Base-by-base conservation (phyloP, 2,113 vertebrate species). In the Tichodroma muraria region DNA sequence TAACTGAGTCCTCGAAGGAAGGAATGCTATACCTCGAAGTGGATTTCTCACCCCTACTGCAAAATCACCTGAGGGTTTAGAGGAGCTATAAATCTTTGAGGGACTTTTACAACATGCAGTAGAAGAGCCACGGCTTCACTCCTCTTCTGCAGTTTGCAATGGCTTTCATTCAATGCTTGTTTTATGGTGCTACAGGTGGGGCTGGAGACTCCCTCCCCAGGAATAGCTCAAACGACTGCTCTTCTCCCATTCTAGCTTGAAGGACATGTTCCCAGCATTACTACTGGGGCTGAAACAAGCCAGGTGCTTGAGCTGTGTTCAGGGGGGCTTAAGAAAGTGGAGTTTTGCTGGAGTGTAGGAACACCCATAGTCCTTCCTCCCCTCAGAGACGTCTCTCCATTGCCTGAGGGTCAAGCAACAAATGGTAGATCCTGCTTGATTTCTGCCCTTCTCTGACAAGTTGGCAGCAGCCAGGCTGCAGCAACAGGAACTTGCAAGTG, bases 11-110 rank as follows among this genome's bases (percentile, higher is more conserved):
- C 90, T 85, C 3, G 0, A 18, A 52, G 28, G 61, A 11, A 94
- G 22, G 38, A 89, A 73, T 24, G 61, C 56, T 88, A 61, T 59
- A 87, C 60, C 70, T 80, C 66, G 38, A 71, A 79, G 50, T n/a
- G 27, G 28, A 90, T 87, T 90, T 90, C 78, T 92, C 11, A 37
- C 40, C 60, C n/a, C 83, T 76, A 13, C 87, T 75, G 53, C 93
- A 96, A 91, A 96, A 87, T 49, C 91, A 90, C 81, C 92, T 35
- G 30, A 88, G 85, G 77, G 45, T 47, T 8, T 27, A 92, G 21
- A 85, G 31, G 25, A 60, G 49, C 83, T 65, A 75, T 86, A 93
- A 92, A 95, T 91, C 90, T 92, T 89, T 0, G 8, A 66, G 59
- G 60, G 73, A 88, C 40, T 78, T 92, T 81, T 68, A 94, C 35